These are phyloP conservation scores for Cheilosia vernalis DNA, from an alignment of 2,888 invertebrate genomes.

Conservation along the genomic window DNA sequence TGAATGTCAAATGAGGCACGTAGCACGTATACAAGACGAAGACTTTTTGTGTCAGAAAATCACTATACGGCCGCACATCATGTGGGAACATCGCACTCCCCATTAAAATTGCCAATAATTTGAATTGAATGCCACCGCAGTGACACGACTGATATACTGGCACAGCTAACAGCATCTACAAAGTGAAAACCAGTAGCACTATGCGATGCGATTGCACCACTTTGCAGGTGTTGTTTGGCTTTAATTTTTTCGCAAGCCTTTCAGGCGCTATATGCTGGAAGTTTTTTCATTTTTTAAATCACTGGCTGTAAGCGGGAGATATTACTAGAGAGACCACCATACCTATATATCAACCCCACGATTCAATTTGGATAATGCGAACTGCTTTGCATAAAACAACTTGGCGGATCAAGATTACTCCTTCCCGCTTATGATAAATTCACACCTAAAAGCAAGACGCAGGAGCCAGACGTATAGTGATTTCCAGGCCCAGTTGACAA, in stretches of 20 bases:
- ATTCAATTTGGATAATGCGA: constrained; percentile 75
- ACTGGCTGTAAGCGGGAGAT: constrained; percentile 1
- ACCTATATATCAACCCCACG: constrained; percentile 17
- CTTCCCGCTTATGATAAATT: constrained; percentile 69
- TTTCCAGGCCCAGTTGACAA: constrained; percentile 44
- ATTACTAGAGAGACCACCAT: constrained; percentile 35
- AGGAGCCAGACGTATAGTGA: constrained; percentile 20
- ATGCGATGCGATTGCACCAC: constrained; percentile 55
- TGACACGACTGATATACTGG: constrained; percentile 60
- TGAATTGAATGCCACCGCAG: constrained; percentile 72
- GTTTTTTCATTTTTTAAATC: constrained; percentile 7
- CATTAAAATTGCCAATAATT: constrained; percentile 75
- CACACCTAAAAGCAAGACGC: constrained; percentile 70
- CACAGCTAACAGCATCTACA: background rate
- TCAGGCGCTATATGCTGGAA: constrained; percentile 7
- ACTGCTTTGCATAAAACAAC: constrained; percentile 75
- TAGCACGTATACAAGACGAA: constrained; percentile 15
- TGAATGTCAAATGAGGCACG: constrained; percentile 71
- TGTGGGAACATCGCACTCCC: constrained; percentile 72
- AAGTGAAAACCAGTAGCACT: constrained; percentile 62
- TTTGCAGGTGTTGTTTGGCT: constrained; percentile 68
- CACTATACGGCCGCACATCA: constrained; percentile 55
- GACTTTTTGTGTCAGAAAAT: constrained; percentile 58
- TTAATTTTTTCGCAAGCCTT: constrained; percentile 43
- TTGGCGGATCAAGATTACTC: constrained; percentile 67